Evolutionary conservation across 2,797 vertebrate genomes (phyloP), one percentile per base, ranked within the genome.

Genomic region (Cynodonichthys magdalenae): DNA sequence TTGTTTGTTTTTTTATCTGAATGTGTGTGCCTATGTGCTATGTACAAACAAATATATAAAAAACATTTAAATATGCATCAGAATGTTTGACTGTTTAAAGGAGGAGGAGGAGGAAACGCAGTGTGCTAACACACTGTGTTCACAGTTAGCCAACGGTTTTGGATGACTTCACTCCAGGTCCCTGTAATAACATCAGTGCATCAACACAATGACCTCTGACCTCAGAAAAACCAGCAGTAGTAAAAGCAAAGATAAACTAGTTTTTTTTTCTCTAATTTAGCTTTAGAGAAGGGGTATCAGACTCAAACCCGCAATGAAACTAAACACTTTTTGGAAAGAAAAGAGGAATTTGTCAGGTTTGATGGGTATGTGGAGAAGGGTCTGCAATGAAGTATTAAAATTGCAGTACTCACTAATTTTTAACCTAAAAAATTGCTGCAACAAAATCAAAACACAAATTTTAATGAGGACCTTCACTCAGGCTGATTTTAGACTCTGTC

Each of bases 21-120:
- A 80, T 84, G 77, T 86, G 77, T 83, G 76, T 69, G 75, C 59
- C 56, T 81, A 41, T 58, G 72, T 74, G 75, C 68, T 77, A 61
- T 72, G 58, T 62, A 73, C 63, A 71, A 47, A 78, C 66, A 66
- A 17, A 63, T 61, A 61, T 34, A 60, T 54, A 75, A 70, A 62
- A 77, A 61, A 66, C 57, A 63, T 41, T 60, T 63, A 79, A 74
- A 71, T 84, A 74, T 77, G 50, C 67, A 77, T 82, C 57, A 48
- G 71, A 75, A 29, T 66, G 78, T 69, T 29, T 53, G 78, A 57
- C 53, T 28, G 63, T 71, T 65, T 45, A 47, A 29, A 36, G 18
- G 28, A 60, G 61, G 65, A 54, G 15, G 53, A 24, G 36, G 55
- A 18, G 69, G 61, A 63, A 58, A 71, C 56, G 77, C 56, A 60